These are phyloP conservation scores for Charanyca ferruginea DNA, from an alignment of 2,888 invertebrate genomes.

Conservation along the genomic window DNA sequence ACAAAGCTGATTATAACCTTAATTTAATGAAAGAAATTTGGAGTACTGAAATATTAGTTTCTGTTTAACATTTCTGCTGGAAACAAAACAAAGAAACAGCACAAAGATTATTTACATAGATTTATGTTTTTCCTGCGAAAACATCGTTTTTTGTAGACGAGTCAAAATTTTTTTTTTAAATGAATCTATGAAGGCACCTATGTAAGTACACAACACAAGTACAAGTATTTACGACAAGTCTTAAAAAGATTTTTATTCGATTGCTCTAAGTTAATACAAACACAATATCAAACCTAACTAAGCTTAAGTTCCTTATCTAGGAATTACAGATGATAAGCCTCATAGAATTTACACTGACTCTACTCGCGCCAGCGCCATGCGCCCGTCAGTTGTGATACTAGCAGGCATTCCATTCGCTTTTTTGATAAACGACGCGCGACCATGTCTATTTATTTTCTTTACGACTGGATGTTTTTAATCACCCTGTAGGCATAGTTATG, in stretches of 20 bases:
- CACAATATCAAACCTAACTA: conserved; percentile 39
- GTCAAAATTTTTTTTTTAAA: not conserved
- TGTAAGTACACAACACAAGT: too few species aligned
- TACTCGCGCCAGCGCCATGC: too few species aligned
- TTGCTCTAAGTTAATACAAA: conserved; percentile 31
- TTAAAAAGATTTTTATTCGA: not conserved
- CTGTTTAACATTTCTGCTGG: not conserved
- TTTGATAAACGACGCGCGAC: conserved; percentile 3
- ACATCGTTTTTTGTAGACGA: not conserved
- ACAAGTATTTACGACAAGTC: too few species aligned
- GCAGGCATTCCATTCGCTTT: conserved; percentile 5
- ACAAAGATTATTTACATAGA: not conserved
- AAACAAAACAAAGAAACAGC: not conserved
- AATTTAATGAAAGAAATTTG: not conserved
- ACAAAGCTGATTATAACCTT: not conserved
- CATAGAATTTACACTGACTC: conserved; percentile 31
- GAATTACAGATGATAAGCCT: conserved; percentile 54
- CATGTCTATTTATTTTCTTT: conserved; percentile 1
- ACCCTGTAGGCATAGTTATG: conserved; percentile 43
- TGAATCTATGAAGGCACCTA: conserved; percentile 4
- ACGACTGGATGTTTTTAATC: conserved; percentile 48
- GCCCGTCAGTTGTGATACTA: conserved; percentile 23
- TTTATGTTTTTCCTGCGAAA: not conserved
- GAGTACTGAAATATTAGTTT: not conserved
- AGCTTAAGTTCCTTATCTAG: conserved; percentile 53